phyloP scores from a whole-genome alignment of 1,140 invertebrate species.

The Eupeodes corollae region DNA sequence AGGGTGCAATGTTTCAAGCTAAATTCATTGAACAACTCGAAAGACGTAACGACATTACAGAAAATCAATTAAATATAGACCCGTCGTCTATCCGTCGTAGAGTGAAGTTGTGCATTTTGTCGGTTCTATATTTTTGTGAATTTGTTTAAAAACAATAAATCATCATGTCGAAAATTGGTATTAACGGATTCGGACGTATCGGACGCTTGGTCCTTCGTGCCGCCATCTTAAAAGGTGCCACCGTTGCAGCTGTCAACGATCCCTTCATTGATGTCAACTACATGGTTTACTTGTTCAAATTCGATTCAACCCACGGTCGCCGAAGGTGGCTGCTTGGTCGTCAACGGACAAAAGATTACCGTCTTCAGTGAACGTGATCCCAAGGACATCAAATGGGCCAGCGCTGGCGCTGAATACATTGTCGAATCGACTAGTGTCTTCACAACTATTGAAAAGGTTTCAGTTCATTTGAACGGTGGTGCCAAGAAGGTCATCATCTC shows the following conservation, averaged over 20 bases:
- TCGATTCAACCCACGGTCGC: constrained; percentile 93
- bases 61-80: no score
- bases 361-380: constrained; percentile 80
- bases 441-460: constrained; percentile 87
- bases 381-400: constrained; percentile 77
- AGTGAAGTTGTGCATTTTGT: no score
- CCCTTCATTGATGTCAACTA: constrained; percentile 89
- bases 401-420: constrained; percentile 81
- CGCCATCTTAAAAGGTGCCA: constrained; percentile 62
- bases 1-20: no score
- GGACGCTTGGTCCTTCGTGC: constrained; percentile 86
- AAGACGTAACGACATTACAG: no score
- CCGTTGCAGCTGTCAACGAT: constrained; percentile 89
- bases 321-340: constrained; percentile 64
- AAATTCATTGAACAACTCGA: no score
- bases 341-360: constrained; percentile 77
- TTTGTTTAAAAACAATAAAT: no score
- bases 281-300: constrained; percentile 98
- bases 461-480: constrained; percentile 72
- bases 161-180: constrained; percentile 56
- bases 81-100: no score
- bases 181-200: constrained; percentile 94
- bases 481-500: constrained; percentile 98
- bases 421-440: constrained; percentile 97
- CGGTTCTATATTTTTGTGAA: no score